These are phyloP conservation scores for Drosophila melanosoma DNA, from an alignment of 2,888 invertebrate species.

Conservation along the genomic window DNA sequence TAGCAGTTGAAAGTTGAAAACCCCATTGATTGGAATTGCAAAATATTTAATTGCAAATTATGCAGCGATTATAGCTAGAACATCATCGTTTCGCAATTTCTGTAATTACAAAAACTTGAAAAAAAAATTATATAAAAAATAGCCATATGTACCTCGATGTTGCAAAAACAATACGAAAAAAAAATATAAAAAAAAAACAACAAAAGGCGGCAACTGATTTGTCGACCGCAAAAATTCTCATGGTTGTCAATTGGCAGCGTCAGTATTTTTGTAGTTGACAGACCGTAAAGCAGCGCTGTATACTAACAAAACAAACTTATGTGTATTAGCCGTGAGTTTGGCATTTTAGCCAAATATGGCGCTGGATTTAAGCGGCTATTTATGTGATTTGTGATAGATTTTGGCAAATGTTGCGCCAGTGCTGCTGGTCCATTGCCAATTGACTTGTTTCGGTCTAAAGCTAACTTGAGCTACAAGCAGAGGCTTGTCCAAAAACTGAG, in stretches of 20 bases:
- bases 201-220: slow-evolving; percentile 57
- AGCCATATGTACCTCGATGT: slow-evolving; percentile 41
- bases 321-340: slow-evolving; percentile 76
- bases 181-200: slow-evolving; percentile 20
- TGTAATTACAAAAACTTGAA: slow-evolving; percentile 54
- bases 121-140: slow-evolving; percentile 37
- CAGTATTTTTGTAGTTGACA: slow-evolving; percentile 39
- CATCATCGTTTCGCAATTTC: slow-evolving; percentile 46
- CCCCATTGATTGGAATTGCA: slow-evolving; percentile 43
- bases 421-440: slow-evolving; percentile 32
- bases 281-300: slow-evolving; percentile 35
- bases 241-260: slow-evolving; percentile 67
- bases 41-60: slow-evolving; percentile 46
- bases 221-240: slow-evolving; percentile 70
- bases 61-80: slow-evolving; percentile 44
- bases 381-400: slow-evolving; percentile 78
- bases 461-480: slow-evolving; percentile 15
- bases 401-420: slow-evolving; percentile 72
- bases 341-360: slow-evolving; percentile 79
- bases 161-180: slow-evolving; percentile 31
- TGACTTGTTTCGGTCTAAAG: slow-evolving; percentile 38
- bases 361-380: slow-evolving; percentile 70
- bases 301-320: slow-evolving; percentile 59
- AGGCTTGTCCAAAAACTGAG: slow-evolving; percentile 37
- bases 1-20: slow-evolving; percentile 36